phyloP scores from a whole-genome alignment of 2,113 vertebrate species.

The Macquaria ambigua region DNA sequence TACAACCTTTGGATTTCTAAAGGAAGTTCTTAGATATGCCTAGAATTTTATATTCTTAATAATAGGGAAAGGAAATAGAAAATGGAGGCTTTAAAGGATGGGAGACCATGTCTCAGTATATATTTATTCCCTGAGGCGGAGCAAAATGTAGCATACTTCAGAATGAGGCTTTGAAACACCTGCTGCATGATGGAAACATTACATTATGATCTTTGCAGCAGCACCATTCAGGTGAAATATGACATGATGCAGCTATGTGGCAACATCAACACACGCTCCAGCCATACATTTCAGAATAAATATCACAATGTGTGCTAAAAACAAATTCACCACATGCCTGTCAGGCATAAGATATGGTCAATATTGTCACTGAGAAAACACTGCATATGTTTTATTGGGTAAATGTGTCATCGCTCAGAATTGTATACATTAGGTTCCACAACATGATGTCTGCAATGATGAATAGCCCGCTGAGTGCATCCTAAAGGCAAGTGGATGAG shows the following conservation, averaged over 20 bases:
- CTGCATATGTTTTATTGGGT: constrained; percentile 29
- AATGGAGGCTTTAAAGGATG: constrained; percentile 3
- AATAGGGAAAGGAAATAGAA: not conserved
- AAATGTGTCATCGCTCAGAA: constrained; percentile 45
- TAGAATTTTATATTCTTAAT: not conserved
- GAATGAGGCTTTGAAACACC: constrained; percentile 31
- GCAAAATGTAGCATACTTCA: constrained; percentile 2
- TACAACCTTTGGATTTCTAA: not conserved
- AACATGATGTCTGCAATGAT: constrained; percentile 41
- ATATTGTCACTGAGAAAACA: constrained; percentile 27
- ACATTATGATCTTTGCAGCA: constrained; percentile 28
- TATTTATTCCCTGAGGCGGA: constrained; percentile 17
- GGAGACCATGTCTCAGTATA: constrained; percentile 12
- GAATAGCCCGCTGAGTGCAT: constrained; percentile 35
- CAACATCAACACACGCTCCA: constrained; percentile 9
- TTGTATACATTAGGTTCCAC: constrained; percentile 42
- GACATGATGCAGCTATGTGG: constrained; percentile 7
- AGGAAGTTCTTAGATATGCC: not conserved
- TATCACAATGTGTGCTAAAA: not conserved
- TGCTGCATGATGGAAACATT: constrained; percentile 49
- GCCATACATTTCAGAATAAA: constrained; percentile 23
- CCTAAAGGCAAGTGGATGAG: constrained; percentile 42
- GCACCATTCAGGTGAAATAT: constrained; percentile 22
- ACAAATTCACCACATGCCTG: constrained; percentile 1
- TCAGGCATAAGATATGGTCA: constrained; percentile 17